These are phyloP conservation scores for Zeugodacus cucurbitae DNA, from an alignment of 1,140 invertebrate genomes.

Conservation along the genomic window DNA sequence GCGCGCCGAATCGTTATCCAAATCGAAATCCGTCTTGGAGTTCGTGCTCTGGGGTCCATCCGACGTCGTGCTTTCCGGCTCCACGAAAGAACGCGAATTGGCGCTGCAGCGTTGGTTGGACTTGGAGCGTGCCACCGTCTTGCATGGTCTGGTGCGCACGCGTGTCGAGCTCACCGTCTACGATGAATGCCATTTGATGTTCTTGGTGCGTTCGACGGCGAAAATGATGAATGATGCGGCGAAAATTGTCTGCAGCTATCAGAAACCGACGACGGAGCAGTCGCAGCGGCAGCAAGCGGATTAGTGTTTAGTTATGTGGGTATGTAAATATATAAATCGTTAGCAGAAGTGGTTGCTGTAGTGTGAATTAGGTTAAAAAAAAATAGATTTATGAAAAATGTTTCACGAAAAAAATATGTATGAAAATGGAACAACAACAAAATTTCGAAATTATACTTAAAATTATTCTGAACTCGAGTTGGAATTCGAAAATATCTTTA, in stretches of 20 bases:
- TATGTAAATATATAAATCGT: background rate
- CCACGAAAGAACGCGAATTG: conserved; percentile 75
- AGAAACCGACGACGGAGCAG: conserved; percentile 48
- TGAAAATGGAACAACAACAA: no score
- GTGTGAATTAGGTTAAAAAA: background rate
- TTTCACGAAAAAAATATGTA: no score
- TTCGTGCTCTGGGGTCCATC: conserved; percentile 87
- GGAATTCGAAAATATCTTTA: no score
- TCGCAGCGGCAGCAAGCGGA: background rate
- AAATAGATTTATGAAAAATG: no score
- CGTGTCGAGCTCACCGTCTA: conserved; percentile 79
- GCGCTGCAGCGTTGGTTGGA: conserved; percentile 85
- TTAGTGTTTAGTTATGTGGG: background rate
- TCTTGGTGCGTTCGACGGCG: conserved; percentile 82
- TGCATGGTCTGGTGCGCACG: conserved; percentile 80
- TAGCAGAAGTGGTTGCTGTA: background rate
- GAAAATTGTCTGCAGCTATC: conserved; percentile 61
- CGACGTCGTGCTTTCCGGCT: conserved; percentile 75
- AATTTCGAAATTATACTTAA: no score
- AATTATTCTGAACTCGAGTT: no score
- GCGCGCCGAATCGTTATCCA: conserved; percentile 76
- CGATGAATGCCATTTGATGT: conserved; percentile 83
- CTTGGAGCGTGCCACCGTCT: conserved; percentile 81
- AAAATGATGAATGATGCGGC: conserved; percentile 84
- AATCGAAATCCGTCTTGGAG: conserved; percentile 79